Evolutionary conservation across 2,113 vertebrate genomes (phyloP), one percentile per base, ranked within the genome.

Genomic region (Epinephelus fuscoguttatus): DNA sequence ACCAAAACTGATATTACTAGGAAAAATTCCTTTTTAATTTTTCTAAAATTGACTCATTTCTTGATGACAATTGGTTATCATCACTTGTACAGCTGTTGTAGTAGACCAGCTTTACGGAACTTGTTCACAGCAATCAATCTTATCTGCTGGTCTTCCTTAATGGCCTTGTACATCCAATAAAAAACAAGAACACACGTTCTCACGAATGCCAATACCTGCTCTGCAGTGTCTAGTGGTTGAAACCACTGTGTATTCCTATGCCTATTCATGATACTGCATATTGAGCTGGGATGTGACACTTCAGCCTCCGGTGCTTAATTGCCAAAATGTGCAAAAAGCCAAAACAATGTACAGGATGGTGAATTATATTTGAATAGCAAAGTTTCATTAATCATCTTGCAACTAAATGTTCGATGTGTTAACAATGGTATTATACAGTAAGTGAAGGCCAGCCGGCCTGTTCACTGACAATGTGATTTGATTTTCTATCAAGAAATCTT

Each of bases 401-500:
- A 77, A 50, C 2, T 30, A n/a, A 30, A 74, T 42, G 33, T 53
- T 37, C 21, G 19, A 21, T 17, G 23, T 56, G 70, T 75, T n/a
- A 77, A 82, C 57, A 55, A 68, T 45, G 18, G 57, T 37, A 70
- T 64, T 55, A 27, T 73, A 70, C n/a, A 76, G 10, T 42, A 67
- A 60, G 47, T 72, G 70, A 86, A 82, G 80, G 69, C 74, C 72
- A 53, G 47, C 33, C 27, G 75, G 64, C n/a, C 49, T 81, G 55
- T 61, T 84, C 80, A 78, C 52, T 23, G 45, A 78, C 77, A 42
- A 27, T 12, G 55, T 25, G 68, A 83, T 75, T 81, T 74, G 59
- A 84, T 80, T 86, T 69, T 72, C 70, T 30, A 79, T 73, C 8
- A 84, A 77, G 75, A 69, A 70, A 64, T 70, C 80, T 66, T n/a